These are phyloP conservation scores for Nannoperca obscura DNA, from an alignment of 2,797 vertebrate species.

Conservation along the genomic window DNA sequence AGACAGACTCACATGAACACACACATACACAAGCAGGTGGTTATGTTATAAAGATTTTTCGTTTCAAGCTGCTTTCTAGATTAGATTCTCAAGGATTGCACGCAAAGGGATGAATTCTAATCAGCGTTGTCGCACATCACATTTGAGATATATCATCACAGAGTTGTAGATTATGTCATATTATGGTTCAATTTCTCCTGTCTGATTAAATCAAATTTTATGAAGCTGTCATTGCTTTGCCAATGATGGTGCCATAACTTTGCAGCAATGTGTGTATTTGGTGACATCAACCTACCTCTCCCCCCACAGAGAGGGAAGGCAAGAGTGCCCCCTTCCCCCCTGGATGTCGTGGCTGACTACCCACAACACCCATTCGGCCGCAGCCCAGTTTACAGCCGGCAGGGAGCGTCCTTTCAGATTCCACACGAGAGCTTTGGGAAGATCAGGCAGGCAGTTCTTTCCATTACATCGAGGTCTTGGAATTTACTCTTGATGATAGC, in stretches of 20 bases:
- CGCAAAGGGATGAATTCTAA: constrained; percentile 76
- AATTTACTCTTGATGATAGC: constrained; percentile 75
- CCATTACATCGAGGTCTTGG: constrained; percentile 79
- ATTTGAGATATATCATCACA: constrained; percentile 76
- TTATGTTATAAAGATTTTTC: constrained; percentile 48
- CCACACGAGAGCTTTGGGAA: constrained; percentile 45
- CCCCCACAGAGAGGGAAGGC: constrained; percentile 10
- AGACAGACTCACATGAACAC: constrained; percentile 13
- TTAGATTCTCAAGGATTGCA: constrained; percentile 73
- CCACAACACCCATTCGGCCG: constrained; percentile 44
- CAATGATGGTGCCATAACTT: constrained; percentile 80
- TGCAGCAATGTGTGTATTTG: constrained; percentile 71
- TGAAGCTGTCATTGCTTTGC: constrained; percentile 82
- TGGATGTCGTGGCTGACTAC: constrained; percentile 38
- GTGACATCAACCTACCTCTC: constrained; percentile 67
- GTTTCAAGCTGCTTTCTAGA: constrained; percentile 60
- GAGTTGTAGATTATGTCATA: constrained; percentile 81
- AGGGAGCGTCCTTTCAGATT: constrained; percentile 40
- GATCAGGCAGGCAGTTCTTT: constrained; percentile 65
- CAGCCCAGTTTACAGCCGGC: constrained; percentile 34
- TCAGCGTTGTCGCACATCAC: constrained; percentile 71
- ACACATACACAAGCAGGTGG: constrained; percentile 31
- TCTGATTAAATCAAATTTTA: constrained; percentile 86
- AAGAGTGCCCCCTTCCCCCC: background rate
- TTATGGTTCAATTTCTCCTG: constrained; percentile 81